These are phyloP conservation scores for Caenorhabditis panamensis DNA, from an alignment of 2,888 invertebrate species.

Conservation along the genomic window DNA sequence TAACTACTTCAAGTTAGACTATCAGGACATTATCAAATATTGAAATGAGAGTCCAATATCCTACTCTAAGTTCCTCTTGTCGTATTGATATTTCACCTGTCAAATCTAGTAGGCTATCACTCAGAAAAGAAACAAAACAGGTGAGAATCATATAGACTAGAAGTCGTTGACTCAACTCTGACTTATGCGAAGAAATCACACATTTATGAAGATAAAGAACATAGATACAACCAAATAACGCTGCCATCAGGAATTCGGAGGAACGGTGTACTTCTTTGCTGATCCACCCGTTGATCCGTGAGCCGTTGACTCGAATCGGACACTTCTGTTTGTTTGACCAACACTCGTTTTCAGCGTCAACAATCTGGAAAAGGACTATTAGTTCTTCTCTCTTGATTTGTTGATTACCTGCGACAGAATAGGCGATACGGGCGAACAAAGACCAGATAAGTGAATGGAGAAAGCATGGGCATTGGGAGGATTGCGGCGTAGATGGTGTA, in stretches of 20 bases:
- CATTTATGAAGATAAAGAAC: too few species aligned
- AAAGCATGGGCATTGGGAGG: conserved; percentile 28
- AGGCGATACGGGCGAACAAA: conserved; percentile 38
- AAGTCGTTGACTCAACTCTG: too few species aligned
- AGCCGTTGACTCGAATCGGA: background rate
- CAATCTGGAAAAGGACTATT: background rate
- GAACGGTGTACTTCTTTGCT: background rate
- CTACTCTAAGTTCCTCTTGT: too few species aligned
- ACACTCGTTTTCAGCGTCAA: background rate
- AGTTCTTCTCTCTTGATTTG: background rate
- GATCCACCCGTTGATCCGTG: background rate
- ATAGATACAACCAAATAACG: too few species aligned
- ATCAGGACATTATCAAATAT: too few species aligned
- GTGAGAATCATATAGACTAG: too few species aligned
- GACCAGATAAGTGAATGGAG: conserved; percentile 31
- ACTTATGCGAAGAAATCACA: too few species aligned
- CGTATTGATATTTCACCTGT: too few species aligned
- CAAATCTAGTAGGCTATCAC: too few species aligned
- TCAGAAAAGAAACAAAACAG: too few species aligned
- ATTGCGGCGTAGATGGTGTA: conserved; percentile 7
- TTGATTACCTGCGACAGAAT: conserved; percentile 3
- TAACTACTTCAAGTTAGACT: too few species aligned
- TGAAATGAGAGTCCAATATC: too few species aligned
- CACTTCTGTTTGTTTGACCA: background rate
- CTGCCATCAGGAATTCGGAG: background rate